Evolutionary conservation across 2,797 vertebrate species (phyloP).

Genomic region (Oreochromis mossambicus): DNA sequence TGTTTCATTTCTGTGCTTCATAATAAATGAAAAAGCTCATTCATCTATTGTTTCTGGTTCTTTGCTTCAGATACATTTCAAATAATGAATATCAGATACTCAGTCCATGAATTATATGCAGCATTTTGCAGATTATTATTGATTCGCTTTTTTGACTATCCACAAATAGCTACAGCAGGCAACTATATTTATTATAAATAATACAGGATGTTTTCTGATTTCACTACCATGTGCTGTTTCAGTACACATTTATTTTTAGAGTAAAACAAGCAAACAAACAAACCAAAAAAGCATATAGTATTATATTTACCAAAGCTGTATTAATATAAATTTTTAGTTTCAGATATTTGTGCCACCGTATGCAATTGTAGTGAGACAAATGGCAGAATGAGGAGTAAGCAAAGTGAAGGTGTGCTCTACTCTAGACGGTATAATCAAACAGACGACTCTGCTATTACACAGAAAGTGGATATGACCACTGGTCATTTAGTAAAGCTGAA

Average conservation of each 20-base stretch:
- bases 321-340: not conserved
- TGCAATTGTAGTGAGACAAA: not conserved
- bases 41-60: not conserved
- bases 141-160: not conserved
- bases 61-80: not conserved
- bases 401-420: conserved; percentile 18
- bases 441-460: conserved; percentile 58
- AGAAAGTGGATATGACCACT: conserved; percentile 65
- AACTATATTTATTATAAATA: not conserved
- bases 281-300: not conserved
- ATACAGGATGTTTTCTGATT: not conserved
- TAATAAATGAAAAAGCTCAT: conserved; percentile 1
- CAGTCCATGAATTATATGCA: not conserved
- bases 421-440: conserved; percentile 65
- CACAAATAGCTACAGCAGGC: not conserved
- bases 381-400: not conserved
- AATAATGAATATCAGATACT: not conserved
- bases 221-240: not conserved
- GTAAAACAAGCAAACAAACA: not conserved
- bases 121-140: not conserved
- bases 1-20: not conserved
- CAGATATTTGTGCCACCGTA: not conserved
- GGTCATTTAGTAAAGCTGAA: conserved; percentile 74
- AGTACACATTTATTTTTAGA: not conserved
- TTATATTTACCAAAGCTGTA: not conserved